These are phyloP conservation scores for Parascotia fuliginaria DNA, from an alignment of 2,888 invertebrate species.

Conservation along the genomic window DNA sequence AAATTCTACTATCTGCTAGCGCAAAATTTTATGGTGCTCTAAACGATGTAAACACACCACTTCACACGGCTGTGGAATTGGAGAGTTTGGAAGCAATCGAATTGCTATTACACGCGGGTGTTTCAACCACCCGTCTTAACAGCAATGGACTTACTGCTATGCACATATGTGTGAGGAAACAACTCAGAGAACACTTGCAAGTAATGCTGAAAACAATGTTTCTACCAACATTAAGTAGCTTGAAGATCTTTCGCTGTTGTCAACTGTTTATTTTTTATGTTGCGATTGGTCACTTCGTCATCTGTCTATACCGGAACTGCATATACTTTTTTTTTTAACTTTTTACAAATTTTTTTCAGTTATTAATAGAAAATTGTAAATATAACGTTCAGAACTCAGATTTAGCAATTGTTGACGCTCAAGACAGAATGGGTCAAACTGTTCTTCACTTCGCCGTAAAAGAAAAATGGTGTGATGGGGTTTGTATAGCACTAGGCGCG, in stretches of 20 bases:
- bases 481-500: slow-evolving; percentile 73
- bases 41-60: slow-evolving; percentile 17
- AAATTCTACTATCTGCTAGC: slow-evolving; percentile 18
- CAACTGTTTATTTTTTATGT: no score
- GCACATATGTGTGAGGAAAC: slow-evolving; percentile 44
- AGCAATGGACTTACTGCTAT: slow-evolving; percentile 39
- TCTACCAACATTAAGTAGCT: no score
- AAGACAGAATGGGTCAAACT: slow-evolving; percentile 43
- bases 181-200: slow-evolving; percentile 38
- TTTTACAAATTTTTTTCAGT: no score
- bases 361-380: slow-evolving; percentile 20
- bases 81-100: slow-evolving; percentile 26
- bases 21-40: slow-evolving; percentile 11
- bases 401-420: slow-evolving; percentile 17
- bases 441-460: slow-evolving; percentile 74
- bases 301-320: no score
- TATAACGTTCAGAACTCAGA: background rate
- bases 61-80: slow-evolving; percentile 49
- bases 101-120: slow-evolving; percentile 31
- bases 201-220: slow-evolving; percentile 12
- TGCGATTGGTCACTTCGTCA: no score
- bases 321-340: no score
- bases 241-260: no score
- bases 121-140: slow-evolving; percentile 22
- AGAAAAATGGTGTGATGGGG: slow-evolving; percentile 71